A percentile compares a stretch with the other conserved stretches of the same genome.
phyloP scores from a whole-genome alignment of 2,113 vertebrate genomes.

The Cairina moschata region DNA sequence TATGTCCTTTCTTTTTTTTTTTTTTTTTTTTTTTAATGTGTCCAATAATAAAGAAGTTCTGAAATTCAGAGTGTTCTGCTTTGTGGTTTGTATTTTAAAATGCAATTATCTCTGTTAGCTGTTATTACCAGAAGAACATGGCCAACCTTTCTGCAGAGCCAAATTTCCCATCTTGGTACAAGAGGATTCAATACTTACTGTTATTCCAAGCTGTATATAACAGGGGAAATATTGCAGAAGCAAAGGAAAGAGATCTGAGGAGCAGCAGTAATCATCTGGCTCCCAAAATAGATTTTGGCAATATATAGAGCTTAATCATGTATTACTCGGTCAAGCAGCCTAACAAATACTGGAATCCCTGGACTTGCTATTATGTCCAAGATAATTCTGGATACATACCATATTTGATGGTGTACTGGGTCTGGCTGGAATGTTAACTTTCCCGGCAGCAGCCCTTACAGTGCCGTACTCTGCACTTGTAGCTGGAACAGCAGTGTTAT shows the following conservation, averaged over 20 bases:
- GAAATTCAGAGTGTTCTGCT: not conserved
- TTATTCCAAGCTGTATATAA: not conserved
- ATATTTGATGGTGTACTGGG: not conserved
- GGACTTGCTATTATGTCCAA: not conserved
- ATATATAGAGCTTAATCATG: not conserved
- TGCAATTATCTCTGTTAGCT: not conserved
- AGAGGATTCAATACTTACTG: not conserved
- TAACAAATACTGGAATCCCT: not conserved
- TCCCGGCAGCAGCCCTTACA: too few relatives aligned
- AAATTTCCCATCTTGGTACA: not conserved
- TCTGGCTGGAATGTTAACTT: too few relatives aligned
- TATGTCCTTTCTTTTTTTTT: not conserved
- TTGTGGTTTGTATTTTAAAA: not conserved
- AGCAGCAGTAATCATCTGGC: not conserved
- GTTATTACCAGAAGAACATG: not conserved
- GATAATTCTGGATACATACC: not conserved
- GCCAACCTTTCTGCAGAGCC: not conserved
- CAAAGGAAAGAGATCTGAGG: slow-evolving; percentile 3
- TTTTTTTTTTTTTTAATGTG: not conserved
- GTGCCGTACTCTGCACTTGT: too few relatives aligned
- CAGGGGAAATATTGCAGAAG: not conserved
- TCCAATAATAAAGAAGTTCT: not conserved
- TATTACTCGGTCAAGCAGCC: not conserved
- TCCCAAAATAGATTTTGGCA: slow-evolving; percentile 3
- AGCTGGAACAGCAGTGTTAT: too few relatives aligned